A percentile compares a stretch with the other conserved stretches of the same genome.
phyloP scores from a whole-genome alignment of 1,140 invertebrate genomes.

The Drosophila melanica region DNA sequence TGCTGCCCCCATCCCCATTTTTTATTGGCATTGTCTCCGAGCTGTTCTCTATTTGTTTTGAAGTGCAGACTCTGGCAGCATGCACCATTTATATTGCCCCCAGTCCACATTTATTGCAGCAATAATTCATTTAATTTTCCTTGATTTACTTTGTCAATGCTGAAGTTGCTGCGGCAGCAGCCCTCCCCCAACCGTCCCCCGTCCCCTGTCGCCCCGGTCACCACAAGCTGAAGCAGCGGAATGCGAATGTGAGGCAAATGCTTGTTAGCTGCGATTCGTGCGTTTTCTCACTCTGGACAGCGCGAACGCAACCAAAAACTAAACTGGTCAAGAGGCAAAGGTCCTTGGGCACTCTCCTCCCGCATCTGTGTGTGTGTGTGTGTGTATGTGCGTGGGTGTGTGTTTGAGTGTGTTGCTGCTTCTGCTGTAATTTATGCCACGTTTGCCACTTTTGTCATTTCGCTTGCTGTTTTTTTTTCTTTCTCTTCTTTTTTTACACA shows the following conservation, averaged over 20 bases:
- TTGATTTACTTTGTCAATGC: constrained; percentile 78
- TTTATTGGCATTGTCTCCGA: constrained; percentile 17
- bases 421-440: constrained; percentile 73
- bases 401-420: constrained; percentile 9
- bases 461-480: constrained; percentile 42
- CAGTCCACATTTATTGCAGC: constrained; percentile 76
- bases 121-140: constrained; percentile 82
- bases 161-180: not conserved
- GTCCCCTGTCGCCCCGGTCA: too few relatives aligned
- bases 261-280: constrained; percentile 32
- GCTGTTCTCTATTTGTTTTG: constrained; percentile 32
- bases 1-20: not conserved
- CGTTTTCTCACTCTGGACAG: constrained; percentile 30
- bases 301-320: constrained; percentile 34
- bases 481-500: constrained; percentile 32
- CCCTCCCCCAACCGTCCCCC: not conserved
- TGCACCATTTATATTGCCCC: constrained; percentile 70
- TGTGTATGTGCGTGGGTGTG: constrained; percentile 9
- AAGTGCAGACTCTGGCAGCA: constrained; percentile 44
- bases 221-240: not conserved
- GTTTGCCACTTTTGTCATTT: constrained; percentile 81
- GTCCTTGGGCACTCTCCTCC: not conserved
- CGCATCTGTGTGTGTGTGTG: not conserved
- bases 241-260: not conserved
- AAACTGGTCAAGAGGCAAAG: constrained; percentile 35